A percentile compares a stretch with the other conserved stretches of the same genome.
Evolutionary conservation across 2,113 vertebrate genomes (phyloP).

Genomic region (Malurus cyaneus): DNA sequence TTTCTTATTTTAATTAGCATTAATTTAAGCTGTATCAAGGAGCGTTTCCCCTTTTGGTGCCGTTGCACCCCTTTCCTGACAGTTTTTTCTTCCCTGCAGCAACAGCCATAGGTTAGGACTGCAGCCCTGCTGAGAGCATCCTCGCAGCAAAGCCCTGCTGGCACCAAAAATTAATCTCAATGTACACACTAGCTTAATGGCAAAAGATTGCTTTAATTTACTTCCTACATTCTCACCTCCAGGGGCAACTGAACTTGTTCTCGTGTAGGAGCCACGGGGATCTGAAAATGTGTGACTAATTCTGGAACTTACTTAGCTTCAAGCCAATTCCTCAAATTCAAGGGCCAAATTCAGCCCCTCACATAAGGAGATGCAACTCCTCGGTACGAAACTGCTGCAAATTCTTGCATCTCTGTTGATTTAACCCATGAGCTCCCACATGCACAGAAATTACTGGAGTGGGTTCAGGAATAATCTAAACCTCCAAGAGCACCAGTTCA

Average conservation of each 20-base stretch:
- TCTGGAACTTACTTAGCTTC: neutral
- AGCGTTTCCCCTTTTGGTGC: neutral
- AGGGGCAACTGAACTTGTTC: neutral
- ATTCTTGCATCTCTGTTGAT: neutral
- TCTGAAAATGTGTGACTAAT: conserved; percentile 31
- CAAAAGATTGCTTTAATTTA: conserved; percentile 50
- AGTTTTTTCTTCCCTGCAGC: neutral
- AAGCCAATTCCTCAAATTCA: neutral
- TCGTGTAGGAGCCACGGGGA: neutral
- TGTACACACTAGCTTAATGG: conserved; percentile 17
- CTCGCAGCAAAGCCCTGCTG: neutral
- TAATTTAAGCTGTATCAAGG: neutral
- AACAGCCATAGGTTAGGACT: neutral
- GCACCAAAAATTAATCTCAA: conserved; percentile 51
- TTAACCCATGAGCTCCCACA: neutral
- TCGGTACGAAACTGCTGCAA: neutral
- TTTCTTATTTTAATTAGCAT: conserved; percentile 57
- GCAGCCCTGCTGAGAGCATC: neutral
- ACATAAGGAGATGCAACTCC: neutral
- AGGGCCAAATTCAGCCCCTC: neutral
- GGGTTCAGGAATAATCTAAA: neutral
- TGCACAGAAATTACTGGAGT: neutral
- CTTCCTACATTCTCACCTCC: conserved; percentile 25
- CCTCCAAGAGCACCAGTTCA: neutral
- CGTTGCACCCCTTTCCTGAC: neutral